Conservation (phyloP, 2,113 vertebrate genomes). For the Eptatretus burgeri region DNA sequence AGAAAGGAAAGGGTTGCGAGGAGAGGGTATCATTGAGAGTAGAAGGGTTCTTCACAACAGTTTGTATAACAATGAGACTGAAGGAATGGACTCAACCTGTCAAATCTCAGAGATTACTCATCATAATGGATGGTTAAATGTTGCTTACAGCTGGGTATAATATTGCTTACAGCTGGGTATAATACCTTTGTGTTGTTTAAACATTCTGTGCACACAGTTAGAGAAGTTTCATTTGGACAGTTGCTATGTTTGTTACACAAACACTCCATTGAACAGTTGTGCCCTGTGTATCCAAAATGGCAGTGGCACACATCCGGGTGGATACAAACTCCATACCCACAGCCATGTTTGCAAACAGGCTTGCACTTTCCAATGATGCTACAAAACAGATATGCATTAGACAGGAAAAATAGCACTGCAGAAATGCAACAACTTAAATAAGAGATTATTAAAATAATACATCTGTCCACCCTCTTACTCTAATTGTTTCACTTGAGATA, state of each 20-base stretch:
- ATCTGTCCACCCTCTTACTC: no score
- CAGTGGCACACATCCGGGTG: slow-evolving; percentile 47
- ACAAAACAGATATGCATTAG: background rate
- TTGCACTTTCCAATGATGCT: slow-evolving; percentile 42
- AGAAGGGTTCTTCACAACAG: no score
- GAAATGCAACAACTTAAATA: background rate
- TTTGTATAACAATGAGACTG: no score
- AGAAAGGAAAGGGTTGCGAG: no score
- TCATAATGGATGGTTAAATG: no score
- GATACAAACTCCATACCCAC: slow-evolving; percentile 45
- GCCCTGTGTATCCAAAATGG: slow-evolving; percentile 55
- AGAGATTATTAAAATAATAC: background rate
- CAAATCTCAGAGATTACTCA: no score
- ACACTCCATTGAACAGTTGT: slow-evolving; percentile 54
- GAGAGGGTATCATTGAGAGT: no score
- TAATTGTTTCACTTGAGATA: no score
- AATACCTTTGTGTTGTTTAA: slow-evolving; percentile 41
- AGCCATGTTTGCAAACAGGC: slow-evolving; percentile 50
- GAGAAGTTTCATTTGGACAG: slow-evolving; percentile 30
- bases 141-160: no score
- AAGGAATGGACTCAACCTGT: no score
- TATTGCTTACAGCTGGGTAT: no score
- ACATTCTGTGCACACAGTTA: slow-evolving; percentile 38
- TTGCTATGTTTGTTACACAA: slow-evolving; percentile 65
- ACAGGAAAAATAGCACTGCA: background rate